Evolutionary conservation across 2,113 vertebrate genomes (phyloP).

Genomic region (Ageneiosus marmoratus): DNA sequence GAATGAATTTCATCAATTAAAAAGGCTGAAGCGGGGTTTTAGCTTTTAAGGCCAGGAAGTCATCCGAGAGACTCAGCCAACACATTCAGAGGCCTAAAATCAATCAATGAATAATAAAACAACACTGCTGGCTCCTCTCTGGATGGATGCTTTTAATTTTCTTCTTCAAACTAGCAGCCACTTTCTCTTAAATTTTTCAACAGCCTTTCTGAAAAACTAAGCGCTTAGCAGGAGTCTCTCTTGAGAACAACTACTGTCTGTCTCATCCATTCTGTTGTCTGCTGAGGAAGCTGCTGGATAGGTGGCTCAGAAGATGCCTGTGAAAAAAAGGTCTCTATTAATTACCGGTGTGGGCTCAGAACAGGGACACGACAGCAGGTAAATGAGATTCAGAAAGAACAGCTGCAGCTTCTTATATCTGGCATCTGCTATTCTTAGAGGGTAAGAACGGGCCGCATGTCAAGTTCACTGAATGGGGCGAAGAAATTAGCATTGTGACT

Average conservation of each 20-base stretch:
- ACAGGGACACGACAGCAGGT: constrained; percentile 55
- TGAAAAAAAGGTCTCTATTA: constrained; percentile 61
- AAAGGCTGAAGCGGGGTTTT: constrained; percentile 22
- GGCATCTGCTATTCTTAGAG: constrained; percentile 60
- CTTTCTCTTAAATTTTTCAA: constrained; percentile 56
- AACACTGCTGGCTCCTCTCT: constrained; percentile 50
- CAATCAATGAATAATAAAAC: constrained; percentile 71
- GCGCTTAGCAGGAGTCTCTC: constrained; percentile 50
- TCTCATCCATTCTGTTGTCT: constrained; percentile 45
- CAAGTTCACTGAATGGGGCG: constrained; percentile 54
- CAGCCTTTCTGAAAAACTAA: constrained; percentile 48
- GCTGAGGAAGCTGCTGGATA: constrained; percentile 49
- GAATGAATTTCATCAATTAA: constrained; percentile 51
- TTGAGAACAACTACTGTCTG: constrained; percentile 53
- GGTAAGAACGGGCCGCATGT: constrained; percentile 48
- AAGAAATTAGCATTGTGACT: constrained; percentile 59
- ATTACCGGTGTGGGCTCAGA: constrained; percentile 64
- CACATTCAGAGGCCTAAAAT: constrained; percentile 50
- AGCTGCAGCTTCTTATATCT: constrained; percentile 60
- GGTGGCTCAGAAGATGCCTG: constrained; percentile 56
- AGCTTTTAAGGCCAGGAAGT: constrained; percentile 43
- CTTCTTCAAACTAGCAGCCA: constrained; percentile 45
- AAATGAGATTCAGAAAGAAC: constrained; percentile 62
- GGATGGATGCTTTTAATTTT: constrained; percentile 63
- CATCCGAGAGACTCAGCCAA: constrained; percentile 37